Base-by-base conservation (phyloP, 2,797 vertebrate species). In the Rachycentron canadum region DNA sequence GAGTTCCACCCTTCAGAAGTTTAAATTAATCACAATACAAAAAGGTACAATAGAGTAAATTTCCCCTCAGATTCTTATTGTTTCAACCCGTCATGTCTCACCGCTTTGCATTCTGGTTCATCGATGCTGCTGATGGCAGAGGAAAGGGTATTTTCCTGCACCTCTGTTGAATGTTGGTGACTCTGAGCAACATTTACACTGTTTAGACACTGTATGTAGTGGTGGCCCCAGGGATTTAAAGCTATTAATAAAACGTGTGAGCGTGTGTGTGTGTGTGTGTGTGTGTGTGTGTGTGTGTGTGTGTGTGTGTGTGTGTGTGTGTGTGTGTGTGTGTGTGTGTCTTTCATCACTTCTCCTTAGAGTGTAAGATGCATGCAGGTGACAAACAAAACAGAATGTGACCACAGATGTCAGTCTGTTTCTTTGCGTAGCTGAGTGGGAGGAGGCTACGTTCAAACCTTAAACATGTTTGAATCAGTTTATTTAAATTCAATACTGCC, bases 161-260 rank as follows among this genome's bases (percentile, higher is more conserved):
- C 25, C 19, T 38, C 5, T 43, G 36, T 30, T 53, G 45, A 69
- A 56, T 63, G 30, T 13, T 4, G 49, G 6, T 40, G 64, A 59
- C 47, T 38, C 19, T 30, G 10, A 43, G 16, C 16, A 3, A n/a
- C 41, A 14, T 62, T 49, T 23, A 56, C 61, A 43, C 41, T 26
- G 36, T 47, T 49, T 30, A 50, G 40, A 40, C 67, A n/a, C 52
- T 59, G 23, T 58, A 17, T 56, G 26, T 64, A 32, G 58, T 5
- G 14, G 30, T 49, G 14, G 40, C 77, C 55, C 16, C 17, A 6
- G 67, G 62, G 57, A 53, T 50, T n/a, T 11, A 55, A 30, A 66
- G 19, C 36, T 67, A 66, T 81, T 65, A 63, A 68, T 76, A 71
- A 52, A 45, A 25, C 7, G 19, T 47, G 43, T 47, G 43, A 47